A percentile compares a stretch with the other conserved stretches of the same genome.
These are phyloP conservation scores for Trinorchestia longiramus DNA, from an alignment of 1,140 invertebrate genomes.

Conservation along the genomic window DNA sequence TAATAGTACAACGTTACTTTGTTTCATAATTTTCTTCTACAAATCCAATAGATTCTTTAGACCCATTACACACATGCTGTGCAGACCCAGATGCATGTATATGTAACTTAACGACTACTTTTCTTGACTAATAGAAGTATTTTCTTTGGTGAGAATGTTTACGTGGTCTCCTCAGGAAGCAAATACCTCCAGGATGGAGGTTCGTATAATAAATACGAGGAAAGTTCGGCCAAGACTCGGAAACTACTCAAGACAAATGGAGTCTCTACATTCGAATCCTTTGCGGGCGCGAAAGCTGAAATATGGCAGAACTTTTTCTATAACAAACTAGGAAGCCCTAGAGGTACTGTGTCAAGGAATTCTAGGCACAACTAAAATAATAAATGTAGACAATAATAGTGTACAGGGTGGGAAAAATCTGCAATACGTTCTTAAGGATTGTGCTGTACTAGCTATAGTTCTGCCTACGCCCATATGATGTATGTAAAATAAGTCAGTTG, in stretches of 20 bases:
- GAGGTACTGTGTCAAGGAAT: neutral
- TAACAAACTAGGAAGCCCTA: neutral
- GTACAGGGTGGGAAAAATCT: no score
- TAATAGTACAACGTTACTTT: no score
- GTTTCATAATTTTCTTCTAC: no score
- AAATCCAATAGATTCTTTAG: no score
- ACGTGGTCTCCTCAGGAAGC: neutral
- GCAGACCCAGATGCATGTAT: neutral
- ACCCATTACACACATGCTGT: no score
- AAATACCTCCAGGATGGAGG: neutral
- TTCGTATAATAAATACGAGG: neutral
- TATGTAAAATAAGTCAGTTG: no score
- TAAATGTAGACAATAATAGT: no score
- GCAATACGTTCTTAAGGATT: no score
- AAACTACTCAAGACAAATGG: neutral
- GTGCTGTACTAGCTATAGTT: no score
- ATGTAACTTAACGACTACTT: neutral
- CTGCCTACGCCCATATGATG: no score
- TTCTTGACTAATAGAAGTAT: neutral
- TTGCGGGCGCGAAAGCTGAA: neutral
- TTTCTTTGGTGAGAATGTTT: neutral
- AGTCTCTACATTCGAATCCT: neutral
- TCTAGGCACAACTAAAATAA: neutral
- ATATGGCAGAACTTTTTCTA: neutral
- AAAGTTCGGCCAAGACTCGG: neutral